phyloP scores from a whole-genome alignment of 2,113 vertebrate genomes.

The Promerops cafer region DNA sequence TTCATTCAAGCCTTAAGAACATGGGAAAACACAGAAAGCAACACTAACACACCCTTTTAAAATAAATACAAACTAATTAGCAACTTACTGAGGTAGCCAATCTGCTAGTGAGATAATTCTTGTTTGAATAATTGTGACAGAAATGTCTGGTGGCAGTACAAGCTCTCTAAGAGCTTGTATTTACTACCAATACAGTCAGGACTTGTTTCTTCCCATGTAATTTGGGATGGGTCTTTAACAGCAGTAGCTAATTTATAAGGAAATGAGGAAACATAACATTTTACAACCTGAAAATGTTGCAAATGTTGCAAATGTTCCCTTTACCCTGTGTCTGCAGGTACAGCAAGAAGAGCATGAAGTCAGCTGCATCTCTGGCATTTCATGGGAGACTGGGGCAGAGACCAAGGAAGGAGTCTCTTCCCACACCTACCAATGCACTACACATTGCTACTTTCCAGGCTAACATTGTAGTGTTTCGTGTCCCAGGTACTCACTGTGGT shows the following conservation, averaged over 20 bases:
- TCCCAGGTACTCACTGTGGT: background rate
- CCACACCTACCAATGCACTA: background rate
- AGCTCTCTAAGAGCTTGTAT: background rate
- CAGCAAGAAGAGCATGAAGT: background rate
- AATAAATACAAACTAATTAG: background rate
- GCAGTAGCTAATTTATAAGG: background rate
- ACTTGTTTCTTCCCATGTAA: background rate
- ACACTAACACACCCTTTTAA: background rate
- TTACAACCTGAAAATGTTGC: background rate
- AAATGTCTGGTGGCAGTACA: background rate
- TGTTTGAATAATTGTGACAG: background rate
- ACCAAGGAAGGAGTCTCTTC: background rate
- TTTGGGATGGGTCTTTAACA: background rate
- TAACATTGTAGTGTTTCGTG: background rate
- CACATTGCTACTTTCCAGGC: background rate
- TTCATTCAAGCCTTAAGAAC: constrained; percentile 8
- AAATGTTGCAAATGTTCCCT: too few relatives aligned
- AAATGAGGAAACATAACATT: background rate
- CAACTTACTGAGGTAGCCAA: background rate
- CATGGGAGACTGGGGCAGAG: background rate
- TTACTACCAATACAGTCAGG: background rate
- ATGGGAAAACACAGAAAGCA: background rate
- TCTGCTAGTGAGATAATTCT: background rate
- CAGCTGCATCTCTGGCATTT: background rate
- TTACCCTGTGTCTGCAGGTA: background rate